Evolutionary conservation across 2,797 vertebrate species (phyloP).

Genomic region (Pangasius djambal): DNA sequence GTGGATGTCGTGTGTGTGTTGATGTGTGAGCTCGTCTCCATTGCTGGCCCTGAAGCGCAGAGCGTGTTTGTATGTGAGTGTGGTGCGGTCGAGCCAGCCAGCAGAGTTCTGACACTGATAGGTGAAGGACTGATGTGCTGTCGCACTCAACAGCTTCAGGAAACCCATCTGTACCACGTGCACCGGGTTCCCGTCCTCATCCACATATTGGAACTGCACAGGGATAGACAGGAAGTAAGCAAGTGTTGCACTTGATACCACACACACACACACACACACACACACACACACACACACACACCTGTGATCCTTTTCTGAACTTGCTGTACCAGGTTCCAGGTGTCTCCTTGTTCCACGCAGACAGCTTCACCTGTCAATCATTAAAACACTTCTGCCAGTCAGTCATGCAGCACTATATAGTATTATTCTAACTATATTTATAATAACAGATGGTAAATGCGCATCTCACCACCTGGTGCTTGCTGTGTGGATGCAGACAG

Average conservation of each 20-base stretch:
- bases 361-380: conserved; percentile 86
- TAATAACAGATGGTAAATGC: background rate
- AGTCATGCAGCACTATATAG: background rate
- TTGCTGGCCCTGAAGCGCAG: conserved; percentile 91
- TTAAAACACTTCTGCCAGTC: background rate
- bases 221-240: background rate
- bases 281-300: conserved; percentile 39
- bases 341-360: conserved; percentile 92
- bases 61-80: conserved; percentile 82
- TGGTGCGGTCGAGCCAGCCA: conserved; percentile 85
- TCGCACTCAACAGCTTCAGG: conserved; percentile 88
- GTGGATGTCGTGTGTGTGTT: conserved; percentile 88
- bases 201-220: conserved; percentile 88
- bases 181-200: conserved; percentile 82
- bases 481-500: conserved; percentile 92
- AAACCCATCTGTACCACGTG: conserved; percentile 95
- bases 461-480: conserved; percentile 79
- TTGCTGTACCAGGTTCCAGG: conserved; percentile 93
- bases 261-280: conserved; percentile 15
- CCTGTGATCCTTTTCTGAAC: conserved; percentile 94
- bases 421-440: background rate
- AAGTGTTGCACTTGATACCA: background rate
- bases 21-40: conserved; percentile 90
- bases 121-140: conserved; percentile 89
- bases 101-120: conserved; percentile 95